These are phyloP conservation scores for Smutsia temminckii DNA, from an alignment of 2,797 vertebrate genomes.

Conservation along the genomic window DNA sequence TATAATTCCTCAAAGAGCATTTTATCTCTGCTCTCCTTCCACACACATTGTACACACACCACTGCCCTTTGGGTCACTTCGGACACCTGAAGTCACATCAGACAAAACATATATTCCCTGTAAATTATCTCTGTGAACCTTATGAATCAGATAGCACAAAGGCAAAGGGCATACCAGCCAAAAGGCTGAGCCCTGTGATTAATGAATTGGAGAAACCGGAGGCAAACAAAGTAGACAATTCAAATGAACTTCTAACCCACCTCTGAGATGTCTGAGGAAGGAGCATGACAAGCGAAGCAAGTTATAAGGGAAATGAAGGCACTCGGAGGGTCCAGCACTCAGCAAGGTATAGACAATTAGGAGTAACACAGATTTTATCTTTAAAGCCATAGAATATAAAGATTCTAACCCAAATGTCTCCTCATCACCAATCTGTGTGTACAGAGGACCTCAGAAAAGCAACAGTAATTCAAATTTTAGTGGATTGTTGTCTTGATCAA, in stretches of 20 bases:
- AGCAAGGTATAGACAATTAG: not conserved
- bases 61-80: slow-evolving; percentile 44
- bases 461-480: slow-evolving; percentile 3
- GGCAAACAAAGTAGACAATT: slow-evolving; percentile 43
- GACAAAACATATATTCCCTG: slow-evolving; percentile 48
- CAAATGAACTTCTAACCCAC: slow-evolving; percentile 43
- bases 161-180: slow-evolving; percentile 1
- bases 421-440: not conserved
- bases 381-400: slow-evolving; percentile 2
- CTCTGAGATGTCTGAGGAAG: not conserved
- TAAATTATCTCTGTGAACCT: slow-evolving; percentile 34
- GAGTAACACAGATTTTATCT: not conserved
- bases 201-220: slow-evolving; percentile 35
- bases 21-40: slow-evolving; percentile 65
- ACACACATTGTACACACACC: slow-evolving; percentile 25
- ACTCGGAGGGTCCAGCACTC: not conserved
- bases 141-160: slow-evolving; percentile 48
- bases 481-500: not conserved
- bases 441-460: not conserved
- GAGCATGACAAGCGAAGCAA: not conserved
- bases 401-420: not conserved
- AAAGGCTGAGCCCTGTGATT: slow-evolving; percentile 43
- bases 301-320: not conserved
- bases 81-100: not conserved
- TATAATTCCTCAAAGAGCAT: slow-evolving; percentile 69